Percentiles rank a stretch among this genome's conserved stretches.
These are phyloP conservation scores for Microtus richardsoni DNA, from an alignment of 2,113 vertebrate genomes.

Conservation along the genomic window DNA sequence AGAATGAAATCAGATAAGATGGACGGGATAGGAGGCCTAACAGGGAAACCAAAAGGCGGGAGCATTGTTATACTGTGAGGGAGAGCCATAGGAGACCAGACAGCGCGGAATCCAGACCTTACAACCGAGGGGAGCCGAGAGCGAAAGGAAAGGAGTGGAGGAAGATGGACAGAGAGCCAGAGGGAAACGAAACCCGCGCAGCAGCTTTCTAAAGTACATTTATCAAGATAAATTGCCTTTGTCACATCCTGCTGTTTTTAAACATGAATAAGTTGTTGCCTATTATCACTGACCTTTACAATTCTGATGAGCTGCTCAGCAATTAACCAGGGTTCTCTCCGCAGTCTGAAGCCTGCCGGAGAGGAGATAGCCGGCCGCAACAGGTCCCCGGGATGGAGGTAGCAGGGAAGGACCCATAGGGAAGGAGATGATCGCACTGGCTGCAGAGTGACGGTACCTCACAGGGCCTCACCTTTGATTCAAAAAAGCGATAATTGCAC, in stretches of 20 bases:
- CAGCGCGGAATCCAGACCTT: neutral
- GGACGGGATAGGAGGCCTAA: neutral
- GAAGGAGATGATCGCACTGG: neutral
- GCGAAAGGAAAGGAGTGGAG: neutral
- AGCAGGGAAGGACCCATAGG: neutral
- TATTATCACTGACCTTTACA: slow-evolving; percentile 73
- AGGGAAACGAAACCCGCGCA: slow-evolving; percentile 53
- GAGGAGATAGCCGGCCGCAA: neutral
- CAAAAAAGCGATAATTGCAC: slow-evolving; percentile 26
- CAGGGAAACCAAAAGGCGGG: neutral
- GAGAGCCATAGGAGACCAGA: neutral
- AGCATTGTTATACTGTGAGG: neutral
- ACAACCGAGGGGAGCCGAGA: neutral
- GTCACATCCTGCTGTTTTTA: slow-evolving; percentile 65
- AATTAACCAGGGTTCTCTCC: slow-evolving; percentile 65
- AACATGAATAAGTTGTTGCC: slow-evolving; percentile 68
- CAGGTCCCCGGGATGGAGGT: neutral
- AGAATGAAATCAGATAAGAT: neutral
- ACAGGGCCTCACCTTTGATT: neutral
- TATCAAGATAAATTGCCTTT: slow-evolving; percentile 75
- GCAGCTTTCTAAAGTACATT: slow-evolving; percentile 62
- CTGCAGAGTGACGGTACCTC: neutral
- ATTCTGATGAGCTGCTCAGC: slow-evolving; percentile 73
- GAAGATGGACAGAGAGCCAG: slow-evolving; percentile 49
- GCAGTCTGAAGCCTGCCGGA: neutral